Evolutionary conservation across 2,888 invertebrate genomes (phyloP).

Genomic region (Dryobotodes eremita): DNA sequence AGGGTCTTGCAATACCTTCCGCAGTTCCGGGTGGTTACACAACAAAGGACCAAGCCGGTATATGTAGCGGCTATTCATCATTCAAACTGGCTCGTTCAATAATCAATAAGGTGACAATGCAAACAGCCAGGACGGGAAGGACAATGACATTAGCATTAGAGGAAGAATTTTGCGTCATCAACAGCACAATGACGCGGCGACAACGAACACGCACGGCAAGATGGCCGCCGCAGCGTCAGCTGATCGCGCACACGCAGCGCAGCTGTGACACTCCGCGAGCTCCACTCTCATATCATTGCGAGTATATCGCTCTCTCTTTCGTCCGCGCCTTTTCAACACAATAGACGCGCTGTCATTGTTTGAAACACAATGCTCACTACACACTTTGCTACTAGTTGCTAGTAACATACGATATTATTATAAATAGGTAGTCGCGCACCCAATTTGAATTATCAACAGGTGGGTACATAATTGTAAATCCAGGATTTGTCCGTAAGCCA

Average conservation of each 20-base stretch:
- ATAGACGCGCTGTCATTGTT: slow-evolving; percentile 82
- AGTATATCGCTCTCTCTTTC: slow-evolving; percentile 85
- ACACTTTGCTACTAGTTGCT: slow-evolving; percentile 67
- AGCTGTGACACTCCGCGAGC: slow-evolving; percentile 78
- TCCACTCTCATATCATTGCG: slow-evolving; percentile 67
- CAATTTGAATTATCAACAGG: slow-evolving; percentile 52
- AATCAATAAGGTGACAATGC: slow-evolving; percentile 74
- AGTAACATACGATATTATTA: slow-evolving; percentile 51
- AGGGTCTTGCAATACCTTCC: slow-evolving; percentile 85
- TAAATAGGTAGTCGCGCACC: slow-evolving; percentile 53
- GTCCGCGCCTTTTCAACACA: slow-evolving; percentile 77
- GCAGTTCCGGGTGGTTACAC: slow-evolving; percentile 83
- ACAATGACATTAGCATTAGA: slow-evolving; percentile 87
- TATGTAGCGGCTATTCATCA: slow-evolving; percentile 61
- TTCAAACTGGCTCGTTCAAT: slow-evolving; percentile 56
- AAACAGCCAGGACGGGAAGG: slow-evolving; percentile 77
- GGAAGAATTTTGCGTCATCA: slow-evolving; percentile 85
- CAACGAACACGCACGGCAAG: slow-evolving; percentile 86
- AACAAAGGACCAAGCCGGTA: slow-evolving; percentile 76
- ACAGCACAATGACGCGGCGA: slow-evolving; percentile 86
- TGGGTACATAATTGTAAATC: slow-evolving; percentile 28
- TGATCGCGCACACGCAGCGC: slow-evolving; percentile 89
- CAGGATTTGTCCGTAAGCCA: slow-evolving; percentile 14
- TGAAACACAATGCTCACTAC: slow-evolving; percentile 79
- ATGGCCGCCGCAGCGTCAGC: slow-evolving; percentile 89